Evolutionary conservation across 2,113 vertebrate genomes (phyloP).

Genomic region (Trinectes maculatus): DNA sequence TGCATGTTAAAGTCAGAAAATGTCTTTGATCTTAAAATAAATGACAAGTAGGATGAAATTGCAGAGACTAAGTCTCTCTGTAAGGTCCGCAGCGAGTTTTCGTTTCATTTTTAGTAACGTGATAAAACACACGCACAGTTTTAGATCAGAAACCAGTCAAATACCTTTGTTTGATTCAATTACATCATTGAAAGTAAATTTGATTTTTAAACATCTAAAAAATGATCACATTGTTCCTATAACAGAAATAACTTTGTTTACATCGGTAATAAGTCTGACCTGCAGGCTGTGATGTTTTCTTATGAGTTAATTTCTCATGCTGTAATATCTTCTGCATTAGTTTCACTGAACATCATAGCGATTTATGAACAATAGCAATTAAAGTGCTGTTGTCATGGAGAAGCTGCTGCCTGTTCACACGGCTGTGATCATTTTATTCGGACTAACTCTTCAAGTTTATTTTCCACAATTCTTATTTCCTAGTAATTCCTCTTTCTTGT

Average conservation of each 20-base stretch:
- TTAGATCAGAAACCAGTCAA: background rate
- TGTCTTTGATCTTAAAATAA: slow-evolving; percentile 40
- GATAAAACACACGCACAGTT: background rate
- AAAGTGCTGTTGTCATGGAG: too few species aligned
- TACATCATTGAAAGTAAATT: background rate
- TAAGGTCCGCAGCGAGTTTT: background rate
- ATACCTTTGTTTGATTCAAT: background rate
- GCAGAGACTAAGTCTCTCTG: too few species aligned
- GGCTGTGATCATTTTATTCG: too few species aligned
- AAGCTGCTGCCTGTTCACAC: too few species aligned
- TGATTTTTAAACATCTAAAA: background rate
- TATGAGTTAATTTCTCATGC: too few species aligned
- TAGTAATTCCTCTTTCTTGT: slow-evolving; percentile 32
- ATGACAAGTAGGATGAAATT: background rate
- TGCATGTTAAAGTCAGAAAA: slow-evolving; percentile 12
- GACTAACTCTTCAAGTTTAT: too few species aligned
- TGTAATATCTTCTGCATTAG: too few species aligned
- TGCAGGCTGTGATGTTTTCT: too few species aligned
- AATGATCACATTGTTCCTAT: background rate
- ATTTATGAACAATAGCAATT: background rate
- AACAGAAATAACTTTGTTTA: background rate
- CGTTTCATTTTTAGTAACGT: background rate
- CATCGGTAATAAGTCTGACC: background rate
- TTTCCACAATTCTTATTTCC: too few species aligned
- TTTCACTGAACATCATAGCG: too few species aligned